phyloP scores from a whole-genome alignment of 2,888 invertebrate species.

The Spodoptera picta region DNA sequence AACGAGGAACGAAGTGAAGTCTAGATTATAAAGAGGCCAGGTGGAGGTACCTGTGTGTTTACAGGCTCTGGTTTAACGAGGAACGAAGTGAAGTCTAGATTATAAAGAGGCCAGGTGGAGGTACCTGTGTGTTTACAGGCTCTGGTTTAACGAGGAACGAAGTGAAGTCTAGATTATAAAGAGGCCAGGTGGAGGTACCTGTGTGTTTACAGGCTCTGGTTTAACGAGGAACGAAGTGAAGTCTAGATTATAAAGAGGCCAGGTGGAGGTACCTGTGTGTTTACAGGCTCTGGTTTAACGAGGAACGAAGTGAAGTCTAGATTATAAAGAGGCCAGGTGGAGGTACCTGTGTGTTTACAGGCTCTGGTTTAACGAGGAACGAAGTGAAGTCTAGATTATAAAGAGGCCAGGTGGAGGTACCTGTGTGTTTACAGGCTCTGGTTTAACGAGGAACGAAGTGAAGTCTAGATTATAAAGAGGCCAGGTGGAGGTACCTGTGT shows the following conservation, averaged over 20 bases:
- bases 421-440: no score
- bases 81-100: not conserved
- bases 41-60: conserved; percentile 2
- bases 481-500: conserved; percentile 13
- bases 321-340: conserved; percentile 35
- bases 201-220: no score
- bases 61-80: no score
- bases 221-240: no score
- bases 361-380: no score
- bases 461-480: conserved; percentile 18
- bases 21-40: conserved; percentile 30
- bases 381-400: not conserved
- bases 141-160: no score
- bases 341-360: no score
- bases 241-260: conserved; percentile 25
- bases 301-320: not conserved
- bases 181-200: conserved; percentile 18
- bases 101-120: conserved; percentile 31
- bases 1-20: not conserved
- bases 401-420: conserved; percentile 26
- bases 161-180: conserved; percentile 7
- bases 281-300: no score
- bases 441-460: no score
- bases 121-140: no score
- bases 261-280: conserved; percentile 8